Conservation (phyloP, 2,797 vertebrate genomes). For the Scyliorhinus canicula region DNA sequence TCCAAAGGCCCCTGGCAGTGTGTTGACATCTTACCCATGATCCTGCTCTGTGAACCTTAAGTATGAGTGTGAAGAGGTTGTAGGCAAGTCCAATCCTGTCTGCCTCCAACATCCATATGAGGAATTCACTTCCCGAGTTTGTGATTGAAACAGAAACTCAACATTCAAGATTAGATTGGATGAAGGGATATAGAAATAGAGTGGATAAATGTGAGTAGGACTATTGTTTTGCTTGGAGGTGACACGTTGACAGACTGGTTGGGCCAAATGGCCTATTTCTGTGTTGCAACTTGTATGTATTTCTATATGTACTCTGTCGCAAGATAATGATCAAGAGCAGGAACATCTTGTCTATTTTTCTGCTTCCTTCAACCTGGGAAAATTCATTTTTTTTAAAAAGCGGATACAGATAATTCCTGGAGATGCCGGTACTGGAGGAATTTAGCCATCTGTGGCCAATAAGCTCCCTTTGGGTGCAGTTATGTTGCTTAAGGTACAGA, state of each 20-base stretch:
- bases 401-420: background rate
- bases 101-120: background rate
- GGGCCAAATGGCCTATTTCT: background rate
- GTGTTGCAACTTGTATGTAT: background rate
- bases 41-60: background rate
- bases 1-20: background rate
- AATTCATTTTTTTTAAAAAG: background rate
- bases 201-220: background rate
- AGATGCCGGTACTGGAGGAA: background rate
- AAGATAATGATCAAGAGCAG: background rate
- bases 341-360: background rate
- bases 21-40: background rate
- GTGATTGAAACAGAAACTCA: background rate
- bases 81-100: background rate
- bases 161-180: background rate
- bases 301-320: background rate
- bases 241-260: background rate
- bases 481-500: background rate
- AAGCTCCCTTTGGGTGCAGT: background rate
- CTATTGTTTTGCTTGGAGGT: background rate
- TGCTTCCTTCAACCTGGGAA: background rate
- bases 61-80: background rate
- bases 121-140: background rate
- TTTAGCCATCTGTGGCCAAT: background rate
- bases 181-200: background rate